Conservation (phyloP, 2,797 vertebrate genomes). For the Gallinago solitaria region DNA sequence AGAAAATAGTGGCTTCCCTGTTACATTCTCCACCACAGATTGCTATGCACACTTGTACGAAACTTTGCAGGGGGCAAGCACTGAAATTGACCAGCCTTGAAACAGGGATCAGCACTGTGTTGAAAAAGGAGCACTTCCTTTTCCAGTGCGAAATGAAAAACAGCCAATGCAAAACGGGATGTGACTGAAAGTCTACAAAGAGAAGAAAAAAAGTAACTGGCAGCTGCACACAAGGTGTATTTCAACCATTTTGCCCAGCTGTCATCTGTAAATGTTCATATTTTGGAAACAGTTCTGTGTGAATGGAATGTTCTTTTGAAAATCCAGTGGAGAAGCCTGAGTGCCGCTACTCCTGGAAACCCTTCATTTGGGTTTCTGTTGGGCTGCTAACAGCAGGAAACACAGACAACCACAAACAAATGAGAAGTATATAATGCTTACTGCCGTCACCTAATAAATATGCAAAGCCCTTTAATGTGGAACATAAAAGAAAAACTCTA, state of each 20-base stretch:
- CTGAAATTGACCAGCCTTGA: not conserved
- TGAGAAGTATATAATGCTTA: not conserved
- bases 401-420: not conserved
- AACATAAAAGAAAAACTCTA: not conserved
- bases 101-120: not conserved
- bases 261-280: no score
- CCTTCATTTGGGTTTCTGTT: not conserved
- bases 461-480: conserved; percentile 16
- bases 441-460: not conserved
- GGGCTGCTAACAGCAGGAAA: not conserved
- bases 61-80: not conserved
- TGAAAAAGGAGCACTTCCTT: not conserved
- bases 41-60: not conserved
- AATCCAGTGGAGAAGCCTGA: not conserved
- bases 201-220: no score
- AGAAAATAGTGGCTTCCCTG: not conserved
- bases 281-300: not conserved
- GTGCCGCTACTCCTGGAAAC: rapidly evolving
- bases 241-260: not conserved
- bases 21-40: not conserved
- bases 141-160: not conserved
- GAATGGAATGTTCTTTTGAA: not conserved
- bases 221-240: not conserved
- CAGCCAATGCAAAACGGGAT: not conserved
- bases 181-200: not conserved